These are phyloP conservation scores for Mionectes macconnelli DNA, from an alignment of 2,113 vertebrate genomes.

Conservation along the genomic window DNA sequence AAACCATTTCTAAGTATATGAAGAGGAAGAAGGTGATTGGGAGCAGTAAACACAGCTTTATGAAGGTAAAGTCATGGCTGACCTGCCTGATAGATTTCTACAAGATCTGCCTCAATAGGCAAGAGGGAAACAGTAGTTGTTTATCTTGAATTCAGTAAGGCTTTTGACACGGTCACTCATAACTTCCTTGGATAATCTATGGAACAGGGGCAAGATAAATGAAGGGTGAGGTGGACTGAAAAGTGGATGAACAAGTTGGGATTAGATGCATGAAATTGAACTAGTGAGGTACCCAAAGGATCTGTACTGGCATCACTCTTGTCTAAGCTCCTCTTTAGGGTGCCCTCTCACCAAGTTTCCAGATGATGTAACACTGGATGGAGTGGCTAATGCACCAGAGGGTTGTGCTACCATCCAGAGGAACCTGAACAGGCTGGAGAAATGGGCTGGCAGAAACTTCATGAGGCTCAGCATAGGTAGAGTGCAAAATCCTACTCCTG, in stretches of 20 bases:
- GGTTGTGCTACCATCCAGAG: not conserved
- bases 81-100: not conserved
- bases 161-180: not conserved
- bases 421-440: not conserved
- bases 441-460: not conserved
- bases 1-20: not conserved
- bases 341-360: not conserved
- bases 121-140: not conserved
- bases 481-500: not conserved
- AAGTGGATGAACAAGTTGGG: not conserved
- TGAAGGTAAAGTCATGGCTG: not conserved
- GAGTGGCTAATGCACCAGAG: not conserved
- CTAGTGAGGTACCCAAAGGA: not conserved
- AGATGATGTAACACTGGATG: not conserved
- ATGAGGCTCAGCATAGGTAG: not conserved
- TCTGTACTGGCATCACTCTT: not conserved
- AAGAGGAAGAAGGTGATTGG: not conserved
- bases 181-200: not conserved
- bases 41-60: not conserved
- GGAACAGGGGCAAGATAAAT: not conserved
- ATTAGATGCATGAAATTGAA: not conserved
- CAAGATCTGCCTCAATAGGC: not conserved
- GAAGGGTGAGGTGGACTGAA: not conserved
- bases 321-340: not conserved
- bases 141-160: not conserved